Evolutionary conservation across 2,113 vertebrate genomes (phyloP), one percentile per base, ranked within the genome.

Genomic region (Dipodomys merriami): DNA sequence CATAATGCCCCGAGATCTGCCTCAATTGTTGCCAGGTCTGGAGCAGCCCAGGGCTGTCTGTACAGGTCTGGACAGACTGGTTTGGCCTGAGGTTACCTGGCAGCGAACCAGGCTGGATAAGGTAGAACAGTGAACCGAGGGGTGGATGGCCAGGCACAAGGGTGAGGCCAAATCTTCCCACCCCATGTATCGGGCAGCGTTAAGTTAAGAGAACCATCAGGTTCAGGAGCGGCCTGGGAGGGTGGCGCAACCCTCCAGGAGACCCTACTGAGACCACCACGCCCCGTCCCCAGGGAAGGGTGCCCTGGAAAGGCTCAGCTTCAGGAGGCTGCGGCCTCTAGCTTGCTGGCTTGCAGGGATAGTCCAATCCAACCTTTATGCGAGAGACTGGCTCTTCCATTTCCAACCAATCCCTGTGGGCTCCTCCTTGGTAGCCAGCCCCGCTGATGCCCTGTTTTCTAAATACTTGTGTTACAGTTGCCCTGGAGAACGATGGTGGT

Each of bases 401-500:
- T 35, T 3, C 16, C 27, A 39, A 12, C 1, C 3, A n/a, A 35
- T 25, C 22, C 12, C 78, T 79, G 27, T 46, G 5, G 18, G 64
- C 2, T 6, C 10, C n/a, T 39, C 39, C 23, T 8, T 2, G 0
- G 0, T 1, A 11, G 78, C 69, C 0, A 29, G 73, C n/a, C 80
- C 46, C n/a, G 16, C 71, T 57, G 65, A 79, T 10, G 33, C 2
- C 0, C 6, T 67, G 62, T 71, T 46, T 20, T 79, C 88, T 33
- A 74, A 76, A 86, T 23, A 2, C 83, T 44, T 92, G 53, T 84
- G 82, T 85, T 68, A 20, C 91, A 83, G 53, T 65, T 89, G 73
- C 81, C 62, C 90, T 87, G 77, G 81, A 94, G 77, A 86, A 83
- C 53, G 84, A 29, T 64, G 83, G n/a, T 77, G 80, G 49, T 84